Conservation (phyloP, 2,113 vertebrate genomes). For the Sander vitreus region DNA sequence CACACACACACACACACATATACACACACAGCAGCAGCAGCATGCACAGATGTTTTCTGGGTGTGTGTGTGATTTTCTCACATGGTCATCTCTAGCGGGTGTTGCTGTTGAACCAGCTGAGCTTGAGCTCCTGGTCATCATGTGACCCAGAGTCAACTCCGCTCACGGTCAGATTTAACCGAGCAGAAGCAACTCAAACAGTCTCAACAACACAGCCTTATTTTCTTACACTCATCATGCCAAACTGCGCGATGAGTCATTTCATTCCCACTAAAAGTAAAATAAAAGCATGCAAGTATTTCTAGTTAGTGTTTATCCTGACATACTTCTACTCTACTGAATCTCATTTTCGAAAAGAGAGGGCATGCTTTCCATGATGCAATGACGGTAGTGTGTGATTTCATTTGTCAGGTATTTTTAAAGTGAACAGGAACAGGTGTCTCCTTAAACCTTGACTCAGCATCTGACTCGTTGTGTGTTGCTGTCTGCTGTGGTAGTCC, state of each 20-base stretch:
- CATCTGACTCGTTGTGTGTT: constrained; percentile 36
- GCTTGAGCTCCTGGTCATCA: constrained; percentile 41
- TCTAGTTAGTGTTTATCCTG: background rate
- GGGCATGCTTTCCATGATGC: background rate
- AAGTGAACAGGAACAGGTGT: constrained; percentile 6
- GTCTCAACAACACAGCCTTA: background rate
- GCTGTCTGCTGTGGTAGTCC: constrained; percentile 6
- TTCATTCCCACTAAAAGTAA: constrained; percentile 7
- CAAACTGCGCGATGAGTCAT: background rate
- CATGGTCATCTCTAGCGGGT: constrained; percentile 17
- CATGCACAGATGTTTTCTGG: constrained; percentile 65
- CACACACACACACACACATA: background rate
- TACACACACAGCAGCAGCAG: constrained; percentile 4
- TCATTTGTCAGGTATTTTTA: constrained; percentile 18
- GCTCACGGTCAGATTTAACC: constrained; percentile 40
- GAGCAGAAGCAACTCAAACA: constrained; percentile 14
- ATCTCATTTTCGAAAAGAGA: background rate
- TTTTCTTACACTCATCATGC: background rate
- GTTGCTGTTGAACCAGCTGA: constrained; percentile 22
- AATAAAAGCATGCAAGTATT: background rate
- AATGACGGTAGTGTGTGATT: background rate
- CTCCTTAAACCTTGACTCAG: constrained; percentile 9
- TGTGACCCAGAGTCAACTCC: constrained; percentile 44
- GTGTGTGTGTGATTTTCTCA: constrained; percentile 53
- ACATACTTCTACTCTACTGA: background rate